phyloP scores from a whole-genome alignment of 2,113 vertebrate species.

The Beaufortia kweichowensis region DNA sequence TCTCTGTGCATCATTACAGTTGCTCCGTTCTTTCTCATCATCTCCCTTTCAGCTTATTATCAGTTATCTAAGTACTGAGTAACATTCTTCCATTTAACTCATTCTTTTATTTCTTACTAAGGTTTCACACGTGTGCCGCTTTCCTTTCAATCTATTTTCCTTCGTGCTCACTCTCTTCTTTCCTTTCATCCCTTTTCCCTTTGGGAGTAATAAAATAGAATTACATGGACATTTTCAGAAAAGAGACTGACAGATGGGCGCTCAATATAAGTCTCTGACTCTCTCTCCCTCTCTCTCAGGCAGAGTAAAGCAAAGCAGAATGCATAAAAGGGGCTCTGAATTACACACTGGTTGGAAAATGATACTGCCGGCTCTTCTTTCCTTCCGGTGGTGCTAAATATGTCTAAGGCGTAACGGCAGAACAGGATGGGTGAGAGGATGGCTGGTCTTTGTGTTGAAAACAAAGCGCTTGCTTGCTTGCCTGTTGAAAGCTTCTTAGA shows the following conservation, averaged over 20 bases:
- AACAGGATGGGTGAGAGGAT: conserved; percentile 6
- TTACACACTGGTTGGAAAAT: conserved; percentile 35
- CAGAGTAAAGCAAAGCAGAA: conserved; percentile 1
- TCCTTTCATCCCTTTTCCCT: not conserved
- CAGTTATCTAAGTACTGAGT: not conserved
- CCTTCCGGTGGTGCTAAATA: conserved; percentile 25
- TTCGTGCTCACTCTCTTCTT: not conserved
- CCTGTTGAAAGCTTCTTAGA: not conserved
- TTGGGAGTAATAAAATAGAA: conserved; percentile 34
- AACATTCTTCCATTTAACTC: conserved; percentile 1
- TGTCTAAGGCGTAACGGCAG: conserved; percentile 20
- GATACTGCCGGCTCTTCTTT: conserved; percentile 31
- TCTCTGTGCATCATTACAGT: not conserved
- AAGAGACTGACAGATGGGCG: conserved; percentile 37
- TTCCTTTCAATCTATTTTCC: conserved; percentile 20
- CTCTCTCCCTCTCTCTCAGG: not conserved
- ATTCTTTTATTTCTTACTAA: conserved; percentile 2
- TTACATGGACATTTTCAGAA: conserved; percentile 32
- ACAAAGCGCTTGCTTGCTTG: conserved; percentile 26
- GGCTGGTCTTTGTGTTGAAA: conserved; percentile 30
- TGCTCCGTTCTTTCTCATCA: not conserved
- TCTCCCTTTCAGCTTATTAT: not conserved
- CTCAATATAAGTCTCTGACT: not conserved
- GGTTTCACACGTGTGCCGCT: conserved; percentile 1
- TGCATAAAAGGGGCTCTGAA: conserved; percentile 21